Conservation (phyloP, 2,113 vertebrate species). For the Ondatra zibethicus region DNA sequence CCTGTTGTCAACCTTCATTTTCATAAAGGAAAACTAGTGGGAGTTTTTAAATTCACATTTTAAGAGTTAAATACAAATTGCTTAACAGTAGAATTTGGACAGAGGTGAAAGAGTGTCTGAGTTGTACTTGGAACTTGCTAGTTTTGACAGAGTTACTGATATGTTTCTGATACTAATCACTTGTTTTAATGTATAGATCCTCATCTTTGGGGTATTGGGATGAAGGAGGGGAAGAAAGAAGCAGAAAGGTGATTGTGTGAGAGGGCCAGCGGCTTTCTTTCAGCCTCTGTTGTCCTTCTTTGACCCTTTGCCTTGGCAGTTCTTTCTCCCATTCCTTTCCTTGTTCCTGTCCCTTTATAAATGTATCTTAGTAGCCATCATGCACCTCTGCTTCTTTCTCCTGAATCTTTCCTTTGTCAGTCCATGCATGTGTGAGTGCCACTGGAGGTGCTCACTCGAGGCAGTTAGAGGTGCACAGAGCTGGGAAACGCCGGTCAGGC, state of each 20-base stretch:
- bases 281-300: neutral
- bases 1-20: slow-evolving; percentile 36
- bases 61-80: slow-evolving; percentile 29
- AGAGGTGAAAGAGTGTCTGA: neutral
- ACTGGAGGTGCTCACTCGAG: neutral
- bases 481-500: too few species aligned
- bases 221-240: slow-evolving; percentile 63
- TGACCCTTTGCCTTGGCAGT: slow-evolving; percentile 31
- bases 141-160: slow-evolving; percentile 17
- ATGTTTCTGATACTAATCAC: slow-evolving; percentile 45
- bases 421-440: neutral
- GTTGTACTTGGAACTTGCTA: slow-evolving; percentile 19
- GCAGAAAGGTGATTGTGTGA: slow-evolving; percentile 56
- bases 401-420: slow-evolving; percentile 23
- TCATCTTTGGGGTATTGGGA: slow-evolving; percentile 55
- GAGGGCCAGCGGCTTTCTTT: neutral
- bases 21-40: slow-evolving; percentile 34
- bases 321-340: neutral
- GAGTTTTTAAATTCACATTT: slow-evolving; percentile 21
- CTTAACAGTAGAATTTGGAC: slow-evolving; percentile 18
- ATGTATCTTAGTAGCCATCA: neutral
- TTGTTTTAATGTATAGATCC: slow-evolving; percentile 58
- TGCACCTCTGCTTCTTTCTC: slow-evolving; percentile 60
- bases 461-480: neutral
- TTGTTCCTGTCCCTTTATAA: slow-evolving; percentile 3